Percentiles rank a stretch among this genome's conserved stretches.
Conservation (phyloP, 1,140 invertebrate species). For the Drosophila littoralis region DNA sequence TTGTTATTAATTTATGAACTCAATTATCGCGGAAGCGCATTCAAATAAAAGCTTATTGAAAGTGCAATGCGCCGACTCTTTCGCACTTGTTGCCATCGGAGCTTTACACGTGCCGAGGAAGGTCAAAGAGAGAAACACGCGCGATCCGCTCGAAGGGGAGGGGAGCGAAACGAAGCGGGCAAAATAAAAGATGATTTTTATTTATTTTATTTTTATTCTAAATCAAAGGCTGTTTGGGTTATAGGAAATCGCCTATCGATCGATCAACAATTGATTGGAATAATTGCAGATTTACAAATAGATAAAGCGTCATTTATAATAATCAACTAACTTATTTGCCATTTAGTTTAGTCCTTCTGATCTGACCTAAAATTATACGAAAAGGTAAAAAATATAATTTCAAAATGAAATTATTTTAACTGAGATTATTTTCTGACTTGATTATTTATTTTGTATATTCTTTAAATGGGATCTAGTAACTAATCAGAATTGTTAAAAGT, state of each 20-base stretch:
- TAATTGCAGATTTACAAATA: neutral
- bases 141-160: conserved; percentile 7
- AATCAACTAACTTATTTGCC: too few relatives aligned
- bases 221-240: conserved; percentile 23
- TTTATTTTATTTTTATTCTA: neutral
- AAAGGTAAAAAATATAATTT: too few relatives aligned
- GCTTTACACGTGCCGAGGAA: conserved; percentile 64
- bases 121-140: conserved; percentile 52
- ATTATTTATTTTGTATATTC: too few relatives aligned
- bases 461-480: too few relatives aligned
- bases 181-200: neutral
- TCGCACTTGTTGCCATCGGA: conserved; percentile 8
- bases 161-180: conserved; percentile 1
- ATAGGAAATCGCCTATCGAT: conserved; percentile 17
- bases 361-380: too few relatives aligned
- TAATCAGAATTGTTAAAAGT: too few relatives aligned
- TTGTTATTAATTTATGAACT: conserved; percentile 74
- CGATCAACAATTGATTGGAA: conserved; percentile 19
- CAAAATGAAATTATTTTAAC: too few relatives aligned
- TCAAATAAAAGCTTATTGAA: conserved; percentile 70
- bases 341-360: too few relatives aligned
- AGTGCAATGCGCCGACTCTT: conserved; percentile 56
- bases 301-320: neutral
- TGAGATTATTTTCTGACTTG: too few relatives aligned
- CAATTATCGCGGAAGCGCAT: conserved; percentile 77